A percentile compares a stretch with the other conserved stretches of the same genome.
Conservation (phyloP, 2,888 invertebrate genomes). For the Euplagia quadripunctaria region DNA sequence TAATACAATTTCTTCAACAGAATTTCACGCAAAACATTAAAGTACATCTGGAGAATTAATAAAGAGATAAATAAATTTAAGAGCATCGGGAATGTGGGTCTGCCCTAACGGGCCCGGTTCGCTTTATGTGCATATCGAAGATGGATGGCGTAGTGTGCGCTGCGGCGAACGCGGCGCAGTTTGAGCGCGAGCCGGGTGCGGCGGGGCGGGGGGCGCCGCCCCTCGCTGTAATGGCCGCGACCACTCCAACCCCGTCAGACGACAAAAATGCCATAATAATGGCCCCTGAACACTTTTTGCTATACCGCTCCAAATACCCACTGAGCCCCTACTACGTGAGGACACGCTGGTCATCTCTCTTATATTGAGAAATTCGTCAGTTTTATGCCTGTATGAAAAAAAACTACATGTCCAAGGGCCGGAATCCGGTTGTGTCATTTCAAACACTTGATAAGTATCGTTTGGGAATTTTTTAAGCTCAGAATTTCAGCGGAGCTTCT, state of each 20-base stretch:
- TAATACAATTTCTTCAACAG: constrained; percentile 42
- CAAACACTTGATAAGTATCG: constrained; percentile 88
- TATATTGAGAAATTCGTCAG: constrained; percentile 88
- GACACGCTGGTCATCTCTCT: constrained; percentile 84
- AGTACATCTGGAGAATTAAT: constrained; percentile 85
- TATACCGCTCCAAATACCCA: constrained; percentile 85
- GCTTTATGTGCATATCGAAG: constrained; percentile 87
- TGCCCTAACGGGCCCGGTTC: constrained; percentile 85
- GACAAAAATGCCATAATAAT: constrained; percentile 88
- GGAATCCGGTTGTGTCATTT: constrained; percentile 87
- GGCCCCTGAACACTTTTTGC: constrained; percentile 86
- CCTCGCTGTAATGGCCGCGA: constrained; percentile 82
- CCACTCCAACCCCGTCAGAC: constrained; percentile 85
- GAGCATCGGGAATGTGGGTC: constrained; percentile 85
- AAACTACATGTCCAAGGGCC: constrained; percentile 75
- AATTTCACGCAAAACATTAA: constrained; percentile 76
- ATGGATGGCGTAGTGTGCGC: constrained; percentile 80
- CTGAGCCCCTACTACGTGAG: constrained; percentile 81
- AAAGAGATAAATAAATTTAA: constrained; percentile 87
- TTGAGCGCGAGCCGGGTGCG: constrained; percentile 51
- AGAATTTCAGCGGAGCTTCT: constrained; percentile 81
- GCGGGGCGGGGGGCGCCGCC: constrained; percentile 54
- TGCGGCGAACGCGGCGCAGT: constrained; percentile 63
- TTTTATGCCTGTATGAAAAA: constrained; percentile 78
- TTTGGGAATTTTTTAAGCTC: constrained; percentile 76